phyloP scores from a whole-genome alignment of 2,888 invertebrate genomes.

The Xiphydria camelus region DNA sequence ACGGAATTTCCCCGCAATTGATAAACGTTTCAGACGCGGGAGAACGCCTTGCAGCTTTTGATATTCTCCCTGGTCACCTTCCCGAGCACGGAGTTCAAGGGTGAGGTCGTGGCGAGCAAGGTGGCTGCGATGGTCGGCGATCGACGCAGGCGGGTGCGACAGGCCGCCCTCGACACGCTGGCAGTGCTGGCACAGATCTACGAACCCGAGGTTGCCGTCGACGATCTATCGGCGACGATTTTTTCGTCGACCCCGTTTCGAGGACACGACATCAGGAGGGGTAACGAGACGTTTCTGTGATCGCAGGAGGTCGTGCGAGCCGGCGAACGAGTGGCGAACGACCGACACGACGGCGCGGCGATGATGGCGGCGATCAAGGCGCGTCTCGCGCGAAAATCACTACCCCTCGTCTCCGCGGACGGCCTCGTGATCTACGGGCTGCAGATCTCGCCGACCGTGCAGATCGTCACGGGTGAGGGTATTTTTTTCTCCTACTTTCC shows the following conservation, averaged over 20 bases:
- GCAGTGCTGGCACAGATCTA: constrained; percentile 75
- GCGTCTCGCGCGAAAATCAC: constrained; percentile 72
- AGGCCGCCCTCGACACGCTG: constrained; percentile 77
- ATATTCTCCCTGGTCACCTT: constrained; percentile 78
- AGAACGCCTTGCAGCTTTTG: constrained; percentile 75
- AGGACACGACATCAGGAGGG: too few species aligned
- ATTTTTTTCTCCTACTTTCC: too few species aligned
- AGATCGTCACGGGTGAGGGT: constrained; percentile 41
- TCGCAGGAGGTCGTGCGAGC: constrained; percentile 63
- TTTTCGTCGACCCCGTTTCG: too few species aligned
- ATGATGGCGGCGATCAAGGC: constrained; percentile 71
- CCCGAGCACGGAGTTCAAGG: constrained; percentile 69
- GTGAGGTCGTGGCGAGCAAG: constrained; percentile 43
- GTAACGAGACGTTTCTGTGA: too few species aligned
- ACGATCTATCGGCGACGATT: too few species aligned
- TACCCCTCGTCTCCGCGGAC: constrained; percentile 72
- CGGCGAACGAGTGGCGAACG: constrained; percentile 63
- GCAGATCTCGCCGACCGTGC: constrained; percentile 61
- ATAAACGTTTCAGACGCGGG: constrained; percentile 62
- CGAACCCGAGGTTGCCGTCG: constrained; percentile 42
- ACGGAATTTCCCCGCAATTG: neutral
- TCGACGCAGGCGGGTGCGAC: constrained; percentile 75
- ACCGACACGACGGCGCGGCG: constrained; percentile 62
- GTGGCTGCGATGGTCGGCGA: constrained; percentile 56
- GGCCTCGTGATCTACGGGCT: constrained; percentile 77